Conservation (phyloP, 2,888 invertebrate genomes). For the Polydrusus cervinus region DNA sequence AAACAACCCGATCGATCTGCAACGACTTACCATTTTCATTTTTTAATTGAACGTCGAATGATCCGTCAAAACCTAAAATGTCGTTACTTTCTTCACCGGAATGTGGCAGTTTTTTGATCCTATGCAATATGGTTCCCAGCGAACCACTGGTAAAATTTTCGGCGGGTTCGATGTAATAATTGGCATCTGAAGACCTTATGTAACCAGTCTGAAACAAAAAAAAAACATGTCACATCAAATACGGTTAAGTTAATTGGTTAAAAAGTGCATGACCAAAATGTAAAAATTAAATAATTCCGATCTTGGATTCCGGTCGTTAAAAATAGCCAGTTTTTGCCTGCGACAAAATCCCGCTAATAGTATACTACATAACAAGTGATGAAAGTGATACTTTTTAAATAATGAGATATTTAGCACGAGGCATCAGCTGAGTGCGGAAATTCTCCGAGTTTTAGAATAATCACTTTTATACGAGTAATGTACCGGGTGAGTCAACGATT, state of each 20-base stretch:
- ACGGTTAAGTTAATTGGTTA: slow-evolving; percentile 4
- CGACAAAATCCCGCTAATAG: no score
- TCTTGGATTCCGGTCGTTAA: not conserved
- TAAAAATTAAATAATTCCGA: not conserved
- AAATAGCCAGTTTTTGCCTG: no score
- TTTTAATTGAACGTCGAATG: slow-evolving; percentile 34
- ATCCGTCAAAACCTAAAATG: slow-evolving; percentile 40
- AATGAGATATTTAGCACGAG: no score
- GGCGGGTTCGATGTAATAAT: slow-evolving; percentile 80
- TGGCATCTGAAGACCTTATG: slow-evolving; percentile 79
- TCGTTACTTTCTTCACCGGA: slow-evolving; percentile 58
- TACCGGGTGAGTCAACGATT: no score
- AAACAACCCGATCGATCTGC: no score
- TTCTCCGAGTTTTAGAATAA: no score
- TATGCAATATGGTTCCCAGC: slow-evolving; percentile 71
- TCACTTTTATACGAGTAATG: no score
- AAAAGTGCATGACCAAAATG: not conserved
- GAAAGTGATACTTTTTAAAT: no score
- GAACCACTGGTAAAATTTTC: slow-evolving; percentile 72
- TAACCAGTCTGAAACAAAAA: slow-evolving; percentile 78
- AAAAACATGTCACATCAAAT: slow-evolving; percentile 36
- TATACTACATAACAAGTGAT: no score
- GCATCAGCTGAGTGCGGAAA: no score
- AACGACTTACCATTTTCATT: slow-evolving; percentile 44
- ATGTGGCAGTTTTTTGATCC: slow-evolving; percentile 69